Evolutionary conservation across 2,797 vertebrate genomes (phyloP), one percentile per base, ranked within the genome.

Genomic region (Cuculus canorus): DNA sequence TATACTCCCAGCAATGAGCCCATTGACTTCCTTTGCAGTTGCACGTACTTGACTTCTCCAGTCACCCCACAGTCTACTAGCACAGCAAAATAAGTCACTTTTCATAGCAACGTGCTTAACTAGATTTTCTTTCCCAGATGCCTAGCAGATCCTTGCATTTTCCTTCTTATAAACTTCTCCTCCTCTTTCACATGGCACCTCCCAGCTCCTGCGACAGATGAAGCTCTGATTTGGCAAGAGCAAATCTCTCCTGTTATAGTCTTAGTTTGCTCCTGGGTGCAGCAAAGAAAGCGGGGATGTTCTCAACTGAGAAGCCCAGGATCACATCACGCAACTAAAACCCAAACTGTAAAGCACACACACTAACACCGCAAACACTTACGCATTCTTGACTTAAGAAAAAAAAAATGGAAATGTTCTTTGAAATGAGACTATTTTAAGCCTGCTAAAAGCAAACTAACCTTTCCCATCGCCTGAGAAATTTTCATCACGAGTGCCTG

Each of bases 381-480:
- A 50, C 0, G 2, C 24, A 68, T 70, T 68, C 77, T 70, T 70
- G 43, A 92, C 39, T 90, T 39, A 17, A 64, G 39, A 7, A 75
- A 61, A 43, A 69, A 30, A 33, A 63, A 14, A 76, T 28, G 39
- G 83, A 93, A 93, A 50, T 0, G 0, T 63, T 84, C 48, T 90
- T 86, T 92, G 80, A 92, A 90, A 93, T 21, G 15, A 86, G n/a
- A 88, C 60, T 90, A 93, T 94, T 95, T 95, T 92, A 94, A 71
- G 90, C 65, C 2, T 87, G 72, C 65, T 92, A 89, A 94, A 88
- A 83, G 89, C 65, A 94, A 88, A 86, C 81, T 82, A 94, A 86
- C 35, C 13, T 89, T 95, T 92, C 50, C 83, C 19, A 53, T 82
- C 39, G 28, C 73, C 78, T 84, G 71, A 92, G 78, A 96, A 90